These are phyloP conservation scores for Fissipunctia ypsillon DNA, from an alignment of 2,888 invertebrate genomes.

Conservation along the genomic window DNA sequence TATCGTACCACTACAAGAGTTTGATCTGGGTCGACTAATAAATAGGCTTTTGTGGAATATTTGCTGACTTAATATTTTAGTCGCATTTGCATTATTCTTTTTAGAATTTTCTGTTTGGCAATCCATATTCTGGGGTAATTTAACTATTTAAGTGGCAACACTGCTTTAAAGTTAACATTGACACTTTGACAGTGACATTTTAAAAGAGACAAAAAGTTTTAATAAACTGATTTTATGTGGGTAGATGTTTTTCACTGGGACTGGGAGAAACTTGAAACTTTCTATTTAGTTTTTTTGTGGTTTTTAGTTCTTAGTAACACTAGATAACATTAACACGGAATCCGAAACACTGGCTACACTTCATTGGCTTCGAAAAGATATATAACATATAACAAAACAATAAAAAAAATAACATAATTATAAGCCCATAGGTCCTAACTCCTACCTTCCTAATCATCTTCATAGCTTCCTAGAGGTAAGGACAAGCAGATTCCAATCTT, in stretches of 20 bases:
- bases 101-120: background rate
- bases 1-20: conserved; percentile 1
- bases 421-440: too few relatives aligned
- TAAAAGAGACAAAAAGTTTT: background rate
- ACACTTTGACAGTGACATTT: conserved; percentile 7
- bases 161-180: conserved; percentile 3
- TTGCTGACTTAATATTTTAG: conserved; percentile 9
- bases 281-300: background rate
- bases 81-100: background rate
- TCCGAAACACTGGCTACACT: too few relatives aligned
- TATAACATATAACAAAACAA: too few relatives aligned
- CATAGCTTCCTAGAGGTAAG: too few relatives aligned
- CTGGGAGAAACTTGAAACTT: background rate
- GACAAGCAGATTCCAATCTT: too few relatives aligned
- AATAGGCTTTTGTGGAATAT: conserved; percentile 11
- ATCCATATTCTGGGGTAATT: background rate
- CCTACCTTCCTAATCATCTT: too few relatives aligned
- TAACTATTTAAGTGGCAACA: conserved; percentile 1
- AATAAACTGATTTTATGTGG: background rate
- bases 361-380: too few relatives aligned
- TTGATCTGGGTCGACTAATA: conserved; percentile 1
- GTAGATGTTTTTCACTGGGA: conserved; percentile 1
- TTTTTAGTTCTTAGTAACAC: too few relatives aligned
- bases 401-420: too few relatives aligned
- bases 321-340: too few relatives aligned